Evolutionary conservation across 2,888 invertebrate species (phyloP), one percentile per base, ranked within the genome.

Genomic region (Dicycla oo): DNA sequence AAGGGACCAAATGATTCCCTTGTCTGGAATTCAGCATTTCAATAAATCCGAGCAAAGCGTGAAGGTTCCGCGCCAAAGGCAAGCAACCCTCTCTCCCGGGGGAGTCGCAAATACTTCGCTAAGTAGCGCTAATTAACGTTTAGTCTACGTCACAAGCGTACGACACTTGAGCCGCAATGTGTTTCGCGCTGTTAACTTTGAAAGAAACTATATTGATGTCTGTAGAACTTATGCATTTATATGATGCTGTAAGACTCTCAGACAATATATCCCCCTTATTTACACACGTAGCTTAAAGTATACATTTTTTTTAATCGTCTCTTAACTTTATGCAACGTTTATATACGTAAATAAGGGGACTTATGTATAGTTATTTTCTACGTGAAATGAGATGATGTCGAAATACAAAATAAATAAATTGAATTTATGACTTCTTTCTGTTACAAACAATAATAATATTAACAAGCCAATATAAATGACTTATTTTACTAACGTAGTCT

Each of bases 401-500:
- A 1, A 68, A 69, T 8, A n/a, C 13, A 60, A 49, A 30, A 54
- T 30, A 30, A 30, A 30, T 10, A 0, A 43, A 13, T 18, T 20
- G 0, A n/a, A 60, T 34, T 34, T 3, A 62, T 51, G 20, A 15
- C 5, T 30, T 54, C 5, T 6, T 5, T 30, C 53, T 62, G 30
- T 30, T n/a, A 53, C 20, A 49, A n/a, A 34, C 34, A 34, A 34
- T 62, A 47, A 47, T 49, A 64, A 66, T 47, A 60, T 60, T 58
- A 75, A 72, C 23, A 67, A 65, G 83, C 83, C 81, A 88, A 89
- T 92, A 89, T 89, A 89, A 90, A 88, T 87, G 86, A 80, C 84
- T 86, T 75, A 78, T 88, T 88, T 90, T 92, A 93, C 91, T 90
- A 91, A 87, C 87, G 87, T 88, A n/a, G 89, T 86, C 34, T 67